Evolutionary conservation across 1,140 invertebrate species (phyloP).

Genomic region (Rhizoglyphus robini): DNA sequence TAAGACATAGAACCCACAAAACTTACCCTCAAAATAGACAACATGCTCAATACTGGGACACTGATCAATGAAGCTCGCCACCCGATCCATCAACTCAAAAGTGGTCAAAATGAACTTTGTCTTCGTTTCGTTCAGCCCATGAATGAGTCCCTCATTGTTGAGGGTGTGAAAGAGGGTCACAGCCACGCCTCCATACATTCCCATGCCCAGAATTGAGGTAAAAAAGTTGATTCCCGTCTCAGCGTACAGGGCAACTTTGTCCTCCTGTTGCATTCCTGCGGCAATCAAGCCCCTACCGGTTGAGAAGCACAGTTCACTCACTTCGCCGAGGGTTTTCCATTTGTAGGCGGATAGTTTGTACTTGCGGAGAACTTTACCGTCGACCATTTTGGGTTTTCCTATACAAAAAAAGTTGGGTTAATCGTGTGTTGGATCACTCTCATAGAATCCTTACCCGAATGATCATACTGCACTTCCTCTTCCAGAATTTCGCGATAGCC

Average conservation of each 20-base stretch:
- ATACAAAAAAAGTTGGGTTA: too few species aligned
- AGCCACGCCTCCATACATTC: slow-evolving; percentile 39
- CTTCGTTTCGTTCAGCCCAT: slow-evolving; percentile 92
- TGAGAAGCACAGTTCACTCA: slow-evolving; percentile 53
- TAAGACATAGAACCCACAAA: too few species aligned
- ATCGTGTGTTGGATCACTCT: too few species aligned
- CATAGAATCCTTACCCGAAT: too few species aligned
- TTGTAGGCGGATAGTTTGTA: slow-evolving; percentile 62
- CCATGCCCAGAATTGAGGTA: slow-evolving; percentile 59
- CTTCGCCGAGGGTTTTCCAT: slow-evolving; percentile 72
- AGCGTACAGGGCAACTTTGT: slow-evolving; percentile 81
- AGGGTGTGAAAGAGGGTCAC: slow-evolving; percentile 94
- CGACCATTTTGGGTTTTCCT: slow-evolving; percentile 67
- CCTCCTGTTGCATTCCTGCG: slow-evolving; percentile 44
- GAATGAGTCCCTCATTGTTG: slow-evolving; percentile 85
- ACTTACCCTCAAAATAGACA: slow-evolving; percentile 21
- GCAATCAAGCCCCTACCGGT: slow-evolving; percentile 62
- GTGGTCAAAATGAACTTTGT: slow-evolving; percentile 42
- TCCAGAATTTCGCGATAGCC: slow-evolving; percentile 78
- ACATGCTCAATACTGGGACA: slow-evolving; percentile 15
- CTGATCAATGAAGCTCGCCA: slow-evolving; percentile 1
- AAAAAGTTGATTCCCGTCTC: slow-evolving; percentile 97
- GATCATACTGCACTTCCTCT: slow-evolving; percentile 50
- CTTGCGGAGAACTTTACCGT: slow-evolving; percentile 92
- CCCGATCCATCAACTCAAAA: slow-evolving; percentile 26